Evolutionary conservation across 2,888 invertebrate species (phyloP).

Genomic region (Ametastegia equiseti): DNA sequence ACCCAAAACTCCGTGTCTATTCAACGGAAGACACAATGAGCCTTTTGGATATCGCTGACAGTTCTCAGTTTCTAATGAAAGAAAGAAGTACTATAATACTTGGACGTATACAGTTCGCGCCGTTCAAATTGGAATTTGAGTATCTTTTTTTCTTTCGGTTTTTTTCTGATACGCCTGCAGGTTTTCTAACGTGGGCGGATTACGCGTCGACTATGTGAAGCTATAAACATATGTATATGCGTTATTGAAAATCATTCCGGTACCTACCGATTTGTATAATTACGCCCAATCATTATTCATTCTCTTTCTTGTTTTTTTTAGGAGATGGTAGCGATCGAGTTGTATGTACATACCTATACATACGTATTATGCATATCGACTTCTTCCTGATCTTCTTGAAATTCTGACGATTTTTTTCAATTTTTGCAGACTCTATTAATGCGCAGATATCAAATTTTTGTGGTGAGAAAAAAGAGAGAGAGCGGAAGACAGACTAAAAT

Average conservation of each 20-base stretch:
- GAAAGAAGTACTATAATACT: too few relatives aligned
- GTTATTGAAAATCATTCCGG: not conserved
- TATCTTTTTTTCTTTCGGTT: not conserved
- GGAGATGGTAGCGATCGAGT: too few relatives aligned
- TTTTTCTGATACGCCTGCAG: not conserved
- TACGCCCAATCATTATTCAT: not conserved
- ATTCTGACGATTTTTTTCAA: too few relatives aligned
- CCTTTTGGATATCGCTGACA: not conserved
- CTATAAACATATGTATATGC: not conserved
- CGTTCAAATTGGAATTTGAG: constrained; percentile 1
- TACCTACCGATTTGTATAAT: not conserved
- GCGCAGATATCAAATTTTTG: too few relatives aligned
- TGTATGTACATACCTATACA: too few relatives aligned
- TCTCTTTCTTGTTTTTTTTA: not conserved
- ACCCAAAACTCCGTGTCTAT: not conserved
- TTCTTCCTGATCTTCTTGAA: too few relatives aligned
- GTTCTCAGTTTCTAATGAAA: constrained; percentile 7
- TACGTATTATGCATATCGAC: too few relatives aligned
- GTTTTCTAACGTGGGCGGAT: not conserved
- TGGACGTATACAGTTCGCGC: not conserved
- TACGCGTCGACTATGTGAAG: not conserved
- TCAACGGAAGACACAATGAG: not conserved
- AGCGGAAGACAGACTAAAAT: too few relatives aligned
- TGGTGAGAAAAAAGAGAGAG: too few relatives aligned
- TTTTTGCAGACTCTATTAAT: too few relatives aligned